Percentiles rank a stretch among this genome's conserved stretches.
Evolutionary conservation across 2,797 vertebrate genomes (phyloP).

Genomic region (Micropoecilia bifurca): DNA sequence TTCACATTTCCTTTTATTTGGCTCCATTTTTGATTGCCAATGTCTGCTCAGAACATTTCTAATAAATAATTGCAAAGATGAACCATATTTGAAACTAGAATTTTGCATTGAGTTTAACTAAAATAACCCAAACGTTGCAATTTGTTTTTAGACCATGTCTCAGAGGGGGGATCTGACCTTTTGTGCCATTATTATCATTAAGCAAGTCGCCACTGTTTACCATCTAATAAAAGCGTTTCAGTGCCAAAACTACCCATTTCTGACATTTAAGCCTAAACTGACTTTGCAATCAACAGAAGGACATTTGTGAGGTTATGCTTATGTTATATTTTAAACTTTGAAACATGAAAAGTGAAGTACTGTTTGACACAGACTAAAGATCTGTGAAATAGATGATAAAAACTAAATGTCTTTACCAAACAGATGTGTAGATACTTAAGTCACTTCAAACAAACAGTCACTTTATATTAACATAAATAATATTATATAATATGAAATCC

Average conservation of each 20-base stretch:
- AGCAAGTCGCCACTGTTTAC: neutral
- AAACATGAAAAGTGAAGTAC: neutral
- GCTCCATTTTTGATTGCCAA: neutral
- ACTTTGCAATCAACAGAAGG: neutral
- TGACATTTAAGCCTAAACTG: neutral
- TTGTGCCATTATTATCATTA: neutral
- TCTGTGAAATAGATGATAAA: too few species aligned
- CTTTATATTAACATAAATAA: neutral
- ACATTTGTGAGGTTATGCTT: neutral
- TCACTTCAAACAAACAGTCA: neutral
- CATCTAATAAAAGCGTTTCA: neutral
- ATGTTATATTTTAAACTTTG: neutral
- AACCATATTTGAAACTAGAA: neutral
- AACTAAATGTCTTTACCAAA: too few species aligned
- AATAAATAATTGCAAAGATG: neutral
- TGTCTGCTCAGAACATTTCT: neutral
- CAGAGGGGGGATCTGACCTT: neutral
- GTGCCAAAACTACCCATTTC: neutral
- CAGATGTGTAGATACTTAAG: too few species aligned
- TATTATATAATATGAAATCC: neutral
- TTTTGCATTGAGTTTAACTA: neutral
- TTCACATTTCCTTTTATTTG: neutral
- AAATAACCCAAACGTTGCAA: neutral
- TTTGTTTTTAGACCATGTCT: neutral
- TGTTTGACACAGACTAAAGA: too few species aligned